phyloP scores from a whole-genome alignment of 1,140 invertebrate species.

The Bathynomus jamesi region DNA sequence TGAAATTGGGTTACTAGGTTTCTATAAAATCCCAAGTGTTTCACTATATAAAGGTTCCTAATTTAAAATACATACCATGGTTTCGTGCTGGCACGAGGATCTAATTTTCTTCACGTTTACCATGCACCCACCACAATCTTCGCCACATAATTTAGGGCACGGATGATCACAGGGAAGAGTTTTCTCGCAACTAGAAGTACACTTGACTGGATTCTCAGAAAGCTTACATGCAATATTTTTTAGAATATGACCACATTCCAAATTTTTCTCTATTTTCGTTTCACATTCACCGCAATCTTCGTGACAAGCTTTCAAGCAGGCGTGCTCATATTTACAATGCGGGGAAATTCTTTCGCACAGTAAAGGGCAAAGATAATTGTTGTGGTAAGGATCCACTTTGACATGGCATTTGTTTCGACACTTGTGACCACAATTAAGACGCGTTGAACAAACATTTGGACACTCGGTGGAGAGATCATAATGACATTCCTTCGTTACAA shows the following conservation, averaged over 20 bases:
- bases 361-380: slow-evolving; percentile 16
- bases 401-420: slow-evolving; percentile 17
- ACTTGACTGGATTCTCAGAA: neutral
- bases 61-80: neutral
- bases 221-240: neutral
- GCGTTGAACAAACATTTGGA: slow-evolving; percentile 6
- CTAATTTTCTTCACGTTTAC: slow-evolving; percentile 1
- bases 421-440: slow-evolving; percentile 29
- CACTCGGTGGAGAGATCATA: no score
- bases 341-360: neutral
- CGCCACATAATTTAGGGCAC: slow-evolving; percentile 26
- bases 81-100: neutral
- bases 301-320: neutral
- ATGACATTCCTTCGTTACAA: no score
- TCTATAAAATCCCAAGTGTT: neutral
- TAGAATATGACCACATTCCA: neutral
- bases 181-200: slow-evolving; percentile 10
- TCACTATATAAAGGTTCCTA: neutral
- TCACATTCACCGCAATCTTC: neutral
- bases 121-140: slow-evolving; percentile 23
- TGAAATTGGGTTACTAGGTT: no score
- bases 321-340: neutral
- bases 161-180: slow-evolving; percentile 31
- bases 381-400: slow-evolving; percentile 13
- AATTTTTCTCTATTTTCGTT: neutral